Evolutionary conservation across 2,797 vertebrate genomes (phyloP).

Genomic region (Clamator glandarius): DNA sequence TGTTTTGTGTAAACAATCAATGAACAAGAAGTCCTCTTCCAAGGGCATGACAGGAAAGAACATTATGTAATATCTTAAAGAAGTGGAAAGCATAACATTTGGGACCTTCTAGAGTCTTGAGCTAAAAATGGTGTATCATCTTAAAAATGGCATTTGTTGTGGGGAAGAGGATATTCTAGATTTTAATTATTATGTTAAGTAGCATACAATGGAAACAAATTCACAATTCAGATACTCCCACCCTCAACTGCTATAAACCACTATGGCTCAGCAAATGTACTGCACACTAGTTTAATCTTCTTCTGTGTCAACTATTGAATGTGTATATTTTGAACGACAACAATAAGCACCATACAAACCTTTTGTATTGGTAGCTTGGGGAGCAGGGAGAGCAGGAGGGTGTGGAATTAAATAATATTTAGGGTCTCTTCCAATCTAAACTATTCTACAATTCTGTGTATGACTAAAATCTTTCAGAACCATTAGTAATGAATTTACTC

Average conservation of each 20-base stretch:
- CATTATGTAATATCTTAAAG: background rate
- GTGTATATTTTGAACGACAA: background rate
- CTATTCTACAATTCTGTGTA: no score
- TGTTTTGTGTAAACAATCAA: conserved; percentile 49
- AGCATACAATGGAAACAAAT: background rate
- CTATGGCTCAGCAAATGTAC: background rate
- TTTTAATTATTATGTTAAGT: background rate
- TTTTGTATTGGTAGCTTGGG: background rate
- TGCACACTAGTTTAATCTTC: background rate
- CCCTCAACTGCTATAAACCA: background rate
- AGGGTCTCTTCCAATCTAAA: no score
- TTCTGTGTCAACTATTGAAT: background rate
- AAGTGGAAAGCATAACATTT: background rate
- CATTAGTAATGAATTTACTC: conserved; percentile 16
- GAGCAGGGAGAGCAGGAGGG: background rate
- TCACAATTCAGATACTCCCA: background rate
- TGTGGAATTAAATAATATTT: no score
- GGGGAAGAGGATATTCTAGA: background rate
- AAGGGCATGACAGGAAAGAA: conserved; percentile 28
- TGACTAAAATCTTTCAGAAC: background rate
- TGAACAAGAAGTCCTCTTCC: conserved; percentile 33
- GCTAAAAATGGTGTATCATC: background rate
- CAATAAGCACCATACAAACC: background rate
- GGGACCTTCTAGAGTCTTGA: background rate
- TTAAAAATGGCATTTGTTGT: background rate